Conservation (phyloP, 2,797 vertebrate genomes). For the Mormyrus proboscirostris region DNA sequence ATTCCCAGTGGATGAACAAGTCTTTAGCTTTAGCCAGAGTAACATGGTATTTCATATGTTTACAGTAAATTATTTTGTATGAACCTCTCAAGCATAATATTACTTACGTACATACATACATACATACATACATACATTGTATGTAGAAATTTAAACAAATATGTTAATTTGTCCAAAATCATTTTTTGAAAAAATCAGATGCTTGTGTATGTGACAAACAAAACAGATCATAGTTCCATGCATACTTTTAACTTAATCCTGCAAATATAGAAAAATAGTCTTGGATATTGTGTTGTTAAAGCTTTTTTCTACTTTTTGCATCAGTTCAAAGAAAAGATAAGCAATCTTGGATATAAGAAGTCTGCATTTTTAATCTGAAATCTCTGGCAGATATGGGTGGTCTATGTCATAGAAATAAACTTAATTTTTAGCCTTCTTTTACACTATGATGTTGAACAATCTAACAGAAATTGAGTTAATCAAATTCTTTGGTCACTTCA, state of each 20-base stretch:
- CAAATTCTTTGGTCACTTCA: constrained; percentile 22
- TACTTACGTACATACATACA: background rate
- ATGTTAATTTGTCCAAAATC: background rate
- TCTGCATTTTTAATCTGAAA: background rate
- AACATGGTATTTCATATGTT: background rate
- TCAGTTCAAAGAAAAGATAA: background rate
- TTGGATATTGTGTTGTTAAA: background rate
- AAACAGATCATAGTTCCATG: background rate
- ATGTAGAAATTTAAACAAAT: background rate
- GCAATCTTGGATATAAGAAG: background rate
- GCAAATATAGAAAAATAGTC: background rate
- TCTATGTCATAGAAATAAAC: background rate
- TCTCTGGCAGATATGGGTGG: constrained; percentile 3
- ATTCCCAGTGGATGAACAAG: background rate
- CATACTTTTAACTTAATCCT: background rate
- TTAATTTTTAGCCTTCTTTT: background rate
- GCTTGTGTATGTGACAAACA: background rate
- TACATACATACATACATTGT: background rate
- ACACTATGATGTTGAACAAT: background rate
- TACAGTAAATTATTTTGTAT: background rate
- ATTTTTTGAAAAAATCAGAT: background rate
- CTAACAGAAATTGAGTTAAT: constrained; percentile 15
- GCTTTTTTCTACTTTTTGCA: background rate
- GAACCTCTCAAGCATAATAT: background rate
- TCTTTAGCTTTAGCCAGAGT: background rate